Conservation (phyloP, 1,140 invertebrate species). For the Aleiodes sp. region DNA sequence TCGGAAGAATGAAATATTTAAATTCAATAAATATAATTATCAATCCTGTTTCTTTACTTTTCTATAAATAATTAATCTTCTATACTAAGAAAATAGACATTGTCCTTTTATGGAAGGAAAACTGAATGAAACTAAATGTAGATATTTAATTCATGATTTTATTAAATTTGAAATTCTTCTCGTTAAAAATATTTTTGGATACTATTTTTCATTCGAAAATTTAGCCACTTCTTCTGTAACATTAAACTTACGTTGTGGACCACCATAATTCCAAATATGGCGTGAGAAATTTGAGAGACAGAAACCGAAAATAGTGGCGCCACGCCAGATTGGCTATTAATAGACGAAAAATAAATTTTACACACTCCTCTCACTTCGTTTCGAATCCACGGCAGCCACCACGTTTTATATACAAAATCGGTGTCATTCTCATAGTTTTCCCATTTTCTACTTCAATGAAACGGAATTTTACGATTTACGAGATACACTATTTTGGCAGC, state of each 20-base stretch:
- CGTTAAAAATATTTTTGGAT: no score
- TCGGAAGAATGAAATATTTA: neutral
- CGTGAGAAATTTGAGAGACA: constrained; percentile 64
- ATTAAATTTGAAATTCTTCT: no score
- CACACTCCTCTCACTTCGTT: constrained; percentile 39
- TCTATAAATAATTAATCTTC: neutral
- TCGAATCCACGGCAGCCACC: neutral
- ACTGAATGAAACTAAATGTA: no score
- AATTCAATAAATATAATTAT: neutral
- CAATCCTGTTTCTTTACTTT: neutral
- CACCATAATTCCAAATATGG: constrained; percentile 63
- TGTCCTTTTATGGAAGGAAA: no score
- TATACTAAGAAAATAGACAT: neutral
- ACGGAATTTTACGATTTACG: constrained; percentile 2
- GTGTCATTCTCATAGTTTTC: constrained; percentile 10
- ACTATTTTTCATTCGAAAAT: no score
- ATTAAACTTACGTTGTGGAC: constrained; percentile 23
- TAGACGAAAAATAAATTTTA: constrained; percentile 63
- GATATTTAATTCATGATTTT: no score
- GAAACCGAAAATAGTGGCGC: constrained; percentile 61
- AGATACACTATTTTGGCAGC: neutral
- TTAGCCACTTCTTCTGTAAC: no score
- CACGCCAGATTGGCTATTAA: constrained; percentile 58
- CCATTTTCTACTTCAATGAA: constrained; percentile 29
- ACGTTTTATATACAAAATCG: constrained; percentile 5